These are phyloP conservation scores for Oryzaephilus surinamensis DNA, from an alignment of 1,140 invertebrate species.

Conservation along the genomic window DNA sequence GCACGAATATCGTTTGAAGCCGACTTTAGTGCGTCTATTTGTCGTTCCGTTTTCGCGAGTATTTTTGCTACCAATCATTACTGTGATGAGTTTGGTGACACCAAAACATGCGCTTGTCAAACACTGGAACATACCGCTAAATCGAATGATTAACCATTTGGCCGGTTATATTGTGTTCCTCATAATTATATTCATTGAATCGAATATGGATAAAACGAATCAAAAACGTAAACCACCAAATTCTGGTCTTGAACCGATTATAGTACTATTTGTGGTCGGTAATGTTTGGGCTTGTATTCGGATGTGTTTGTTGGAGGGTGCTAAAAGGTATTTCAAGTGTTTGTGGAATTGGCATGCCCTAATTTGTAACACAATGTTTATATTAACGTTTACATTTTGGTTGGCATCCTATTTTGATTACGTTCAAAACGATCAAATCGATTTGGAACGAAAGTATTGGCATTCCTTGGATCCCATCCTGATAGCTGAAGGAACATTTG, in stretches of 20 bases:
- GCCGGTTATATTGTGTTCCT: slow-evolving; percentile 54
- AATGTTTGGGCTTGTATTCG: slow-evolving; percentile 39
- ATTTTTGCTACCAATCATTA: slow-evolving; percentile 38
- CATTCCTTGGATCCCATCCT: slow-evolving; percentile 57
- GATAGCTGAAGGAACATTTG: slow-evolving; percentile 61
- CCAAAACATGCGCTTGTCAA: slow-evolving; percentile 36
- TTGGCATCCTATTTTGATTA: slow-evolving; percentile 38
- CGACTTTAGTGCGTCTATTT: slow-evolving; percentile 25
- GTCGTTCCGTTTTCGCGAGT: slow-evolving; percentile 34
- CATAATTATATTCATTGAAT: slow-evolving; percentile 45
- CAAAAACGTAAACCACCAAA: slow-evolving; percentile 44
- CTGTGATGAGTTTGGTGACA: slow-evolving; percentile 33
- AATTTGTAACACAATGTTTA: slow-evolving; percentile 37
- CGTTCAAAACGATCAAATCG: slow-evolving; percentile 33
- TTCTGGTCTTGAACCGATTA: slow-evolving; percentile 38
- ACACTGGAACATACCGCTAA: slow-evolving; percentile 41
- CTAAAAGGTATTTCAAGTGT: slow-evolving; percentile 38
- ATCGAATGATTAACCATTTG: slow-evolving; percentile 47
- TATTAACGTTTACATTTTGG: slow-evolving; percentile 43
- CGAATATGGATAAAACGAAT: slow-evolving; percentile 42
- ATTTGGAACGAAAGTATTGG: slow-evolving; percentile 56
- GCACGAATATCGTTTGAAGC: slow-evolving; percentile 43
- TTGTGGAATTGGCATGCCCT: slow-evolving; percentile 44
- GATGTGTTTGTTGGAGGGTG: slow-evolving; percentile 41
- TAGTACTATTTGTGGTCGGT: slow-evolving; percentile 38